Evolutionary conservation across 2,113 vertebrate species (phyloP).

Genomic region (Xerus inauris): DNA sequence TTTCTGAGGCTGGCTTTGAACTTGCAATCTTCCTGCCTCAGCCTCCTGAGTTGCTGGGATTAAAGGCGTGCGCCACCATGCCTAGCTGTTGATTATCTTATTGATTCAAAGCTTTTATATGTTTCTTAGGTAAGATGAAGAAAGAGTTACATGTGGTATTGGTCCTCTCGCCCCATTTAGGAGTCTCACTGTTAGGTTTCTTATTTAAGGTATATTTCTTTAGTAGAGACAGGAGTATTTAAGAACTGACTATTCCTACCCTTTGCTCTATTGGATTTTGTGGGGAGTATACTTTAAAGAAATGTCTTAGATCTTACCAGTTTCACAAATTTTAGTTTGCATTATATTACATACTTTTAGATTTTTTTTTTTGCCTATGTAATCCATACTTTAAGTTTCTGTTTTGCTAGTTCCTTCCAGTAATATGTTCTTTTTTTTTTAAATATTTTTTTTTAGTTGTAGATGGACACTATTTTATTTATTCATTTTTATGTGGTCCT

Average conservation of each 20-base stretch:
- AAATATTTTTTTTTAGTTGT: too few relatives aligned
- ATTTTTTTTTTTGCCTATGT: neutral
- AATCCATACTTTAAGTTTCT: slow-evolving; percentile 18
- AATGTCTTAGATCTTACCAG: neutral
- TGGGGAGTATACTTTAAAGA: neutral
- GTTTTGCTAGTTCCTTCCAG: neutral
- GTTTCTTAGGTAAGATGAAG: neutral
- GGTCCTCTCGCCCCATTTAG: neutral
- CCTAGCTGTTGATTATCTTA: neutral
- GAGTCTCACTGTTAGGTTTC: neutral
- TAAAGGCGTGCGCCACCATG: too few relatives aligned
- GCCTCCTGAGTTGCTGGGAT: too few relatives aligned
- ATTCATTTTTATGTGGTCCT: too few relatives aligned
- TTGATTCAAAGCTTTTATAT: neutral
- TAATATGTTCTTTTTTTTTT: neutral
- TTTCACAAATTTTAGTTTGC: neutral
- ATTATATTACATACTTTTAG: neutral
- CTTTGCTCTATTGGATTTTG: neutral
- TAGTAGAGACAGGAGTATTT: neutral
- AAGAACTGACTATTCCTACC: neutral
- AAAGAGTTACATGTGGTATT: neutral
- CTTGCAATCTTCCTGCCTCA: too few relatives aligned
- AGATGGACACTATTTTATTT: too few relatives aligned
- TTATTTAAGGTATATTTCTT: neutral
- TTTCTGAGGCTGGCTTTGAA: too few relatives aligned